phyloP scores from a whole-genome alignment of 92 coral and sea anemone species.

The Umimayanthus chanpuru region DNA sequence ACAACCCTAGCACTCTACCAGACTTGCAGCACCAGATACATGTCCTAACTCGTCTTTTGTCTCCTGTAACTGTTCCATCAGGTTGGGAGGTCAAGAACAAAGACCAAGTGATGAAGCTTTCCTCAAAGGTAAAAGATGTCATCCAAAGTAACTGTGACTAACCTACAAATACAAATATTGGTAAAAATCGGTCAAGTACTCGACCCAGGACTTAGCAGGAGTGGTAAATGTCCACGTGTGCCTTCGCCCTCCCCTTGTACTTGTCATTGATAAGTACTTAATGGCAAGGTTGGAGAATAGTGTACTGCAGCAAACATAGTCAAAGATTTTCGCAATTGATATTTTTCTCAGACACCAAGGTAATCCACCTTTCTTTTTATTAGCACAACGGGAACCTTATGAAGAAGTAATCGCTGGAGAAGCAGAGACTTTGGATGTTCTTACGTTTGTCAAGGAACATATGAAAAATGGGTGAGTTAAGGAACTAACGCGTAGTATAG shows the following conservation, averaged over 20 bases:
- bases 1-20: too few relatives aligned
- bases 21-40: too few relatives aligned
- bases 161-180: too few relatives aligned
- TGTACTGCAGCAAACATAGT: too few relatives aligned
- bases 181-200: too few relatives aligned
- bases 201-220: too few relatives aligned
- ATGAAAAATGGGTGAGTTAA: conserved; percentile 86
- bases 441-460: conserved; percentile 93
- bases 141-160: too few relatives aligned
- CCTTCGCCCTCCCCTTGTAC: too few relatives aligned
- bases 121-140: background rate
- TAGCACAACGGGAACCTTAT: conserved; percentile 57
- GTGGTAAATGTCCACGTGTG: too few relatives aligned
- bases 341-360: background rate
- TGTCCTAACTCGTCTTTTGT: background rate
- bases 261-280: too few relatives aligned
- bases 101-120: conserved; percentile 16
- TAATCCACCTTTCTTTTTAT: background rate
- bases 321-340: too few relatives aligned
- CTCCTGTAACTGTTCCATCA: background rate
- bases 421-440: conserved; percentile 90
- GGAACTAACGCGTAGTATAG: background rate
- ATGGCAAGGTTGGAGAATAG: too few relatives aligned
- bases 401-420: conserved; percentile 92
- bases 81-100: conserved; percentile 16